A percentile compares a stretch with the other conserved stretches of the same genome.
These are phyloP conservation scores for Diploscapter pachys DNA, from an alignment of 1,140 invertebrate genomes.

Conservation along the genomic window DNA sequence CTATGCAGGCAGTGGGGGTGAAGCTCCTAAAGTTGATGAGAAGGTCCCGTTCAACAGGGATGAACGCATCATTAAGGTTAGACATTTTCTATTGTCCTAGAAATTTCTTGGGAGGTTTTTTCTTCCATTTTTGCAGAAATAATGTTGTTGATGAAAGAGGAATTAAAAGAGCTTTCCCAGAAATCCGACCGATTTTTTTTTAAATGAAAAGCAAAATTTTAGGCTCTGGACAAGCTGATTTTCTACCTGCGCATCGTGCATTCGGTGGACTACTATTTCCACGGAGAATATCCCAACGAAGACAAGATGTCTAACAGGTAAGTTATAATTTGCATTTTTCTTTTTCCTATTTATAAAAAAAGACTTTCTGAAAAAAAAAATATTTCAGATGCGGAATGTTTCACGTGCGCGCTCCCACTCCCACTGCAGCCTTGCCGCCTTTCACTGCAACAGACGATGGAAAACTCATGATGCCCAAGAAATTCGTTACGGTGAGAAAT, in stretches of 20 bases:
- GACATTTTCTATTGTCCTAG: no score
- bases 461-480: conserved; percentile 42
- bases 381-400: conserved; percentile 79
- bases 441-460: conserved; percentile 50
- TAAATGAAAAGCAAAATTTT: background rate
- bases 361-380: no score
- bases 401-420: conserved; percentile 79
- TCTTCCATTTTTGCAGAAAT: no score
- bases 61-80: conserved; percentile 13
- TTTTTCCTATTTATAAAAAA: conserved; percentile 3
- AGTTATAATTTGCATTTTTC: conserved; percentile 11
- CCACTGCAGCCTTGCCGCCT: conserved; percentile 74
- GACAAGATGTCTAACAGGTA: conserved; percentile 96
- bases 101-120: no score
- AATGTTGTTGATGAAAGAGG: no score
- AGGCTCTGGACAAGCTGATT: conserved; percentile 73
- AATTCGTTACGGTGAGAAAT: conserved; percentile 26
- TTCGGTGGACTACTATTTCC: conserved; percentile 97
- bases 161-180: background rate
- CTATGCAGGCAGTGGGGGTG: conserved; percentile 6
- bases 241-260: conserved; percentile 93
- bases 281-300: conserved; percentile 97
- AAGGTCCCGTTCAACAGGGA: conserved; percentile 19
- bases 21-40: conserved; percentile 4
- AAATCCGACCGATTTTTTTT: background rate